Base-by-base conservation (phyloP, 1,140 invertebrate genomes). In the Nomia melanderi region DNA sequence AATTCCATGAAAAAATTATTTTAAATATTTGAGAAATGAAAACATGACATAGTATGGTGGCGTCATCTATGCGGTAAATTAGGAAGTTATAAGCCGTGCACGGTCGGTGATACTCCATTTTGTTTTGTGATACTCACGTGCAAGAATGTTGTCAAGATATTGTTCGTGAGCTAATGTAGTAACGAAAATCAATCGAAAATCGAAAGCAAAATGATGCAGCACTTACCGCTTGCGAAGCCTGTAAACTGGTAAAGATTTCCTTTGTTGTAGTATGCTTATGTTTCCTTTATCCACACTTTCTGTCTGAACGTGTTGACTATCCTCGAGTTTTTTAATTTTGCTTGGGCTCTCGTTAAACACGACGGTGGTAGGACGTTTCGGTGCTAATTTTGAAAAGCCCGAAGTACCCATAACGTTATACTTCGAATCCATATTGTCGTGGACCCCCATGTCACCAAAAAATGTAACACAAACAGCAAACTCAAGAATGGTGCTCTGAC, bases 241-340 rank as follows among this genome's bases (percentile, higher is more conserved):
- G 73, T 92, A 93, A 39, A 94, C 92, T 5, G 93, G 93, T 60
- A 94, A 82, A n/a, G 89, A 89, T 78, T 92, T 91, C 71, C 91
- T 86, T 65, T 93, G 93, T 67, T 93, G 92, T 67, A 93, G 92
- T 25, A 94, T 82, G 65, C 73, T 92, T 11, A 87, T 7, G 63
- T 74, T 92, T 1, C 65, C 77, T 74, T 90, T 91, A 2, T 90
- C 85, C 14, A 27, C 57, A 5, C 50, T 56, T 70, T 81, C 72
- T 33, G 41, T 4, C 20, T 47, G 53, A 39, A 60, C 29, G 17
- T 50, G 53, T 36, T 81, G 73, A 59, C 17, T 74, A 2, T 81
- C 69, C 17, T 86, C 86, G 65, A 65, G 67, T 64, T 88, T 90
- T 29, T 69, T 54, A 3, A 85, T 54, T 75, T 90, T 90, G 54